Conservation (phyloP, 2,113 vertebrate species). For the Piaya cayana region DNA sequence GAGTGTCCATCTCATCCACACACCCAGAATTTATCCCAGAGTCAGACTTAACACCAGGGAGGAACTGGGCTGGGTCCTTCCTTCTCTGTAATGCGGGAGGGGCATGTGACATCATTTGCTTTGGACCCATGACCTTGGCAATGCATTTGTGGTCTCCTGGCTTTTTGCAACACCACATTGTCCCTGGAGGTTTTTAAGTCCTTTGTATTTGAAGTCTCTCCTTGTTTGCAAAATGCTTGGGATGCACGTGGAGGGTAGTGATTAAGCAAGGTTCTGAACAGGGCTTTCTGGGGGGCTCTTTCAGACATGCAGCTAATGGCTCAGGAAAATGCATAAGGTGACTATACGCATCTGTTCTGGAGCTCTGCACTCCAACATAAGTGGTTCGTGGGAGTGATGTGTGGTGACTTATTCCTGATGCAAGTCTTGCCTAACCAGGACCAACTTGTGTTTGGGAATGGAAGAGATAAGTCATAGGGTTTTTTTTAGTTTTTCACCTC, state of each 20-base stretch:
- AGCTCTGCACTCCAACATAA: background rate
- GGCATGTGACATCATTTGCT: constrained; percentile 7
- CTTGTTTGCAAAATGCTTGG: background rate
- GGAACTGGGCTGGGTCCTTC: constrained; percentile 56
- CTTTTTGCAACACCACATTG: background rate
- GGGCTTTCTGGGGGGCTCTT: background rate
- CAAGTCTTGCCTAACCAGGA: background rate
- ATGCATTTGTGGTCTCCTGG: background rate
- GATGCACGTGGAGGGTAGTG: background rate
- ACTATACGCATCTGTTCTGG: background rate
- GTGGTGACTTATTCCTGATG: constrained; percentile 1
- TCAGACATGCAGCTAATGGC: background rate
- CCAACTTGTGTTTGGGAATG: background rate
- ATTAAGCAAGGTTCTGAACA: background rate
- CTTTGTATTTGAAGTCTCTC: background rate
- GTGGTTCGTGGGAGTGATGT: background rate
- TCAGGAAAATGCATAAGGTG: background rate
- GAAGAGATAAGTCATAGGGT: background rate
- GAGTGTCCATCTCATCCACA: background rate
- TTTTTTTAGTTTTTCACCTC: background rate
- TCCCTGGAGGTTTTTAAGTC: background rate
- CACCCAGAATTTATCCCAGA: background rate
- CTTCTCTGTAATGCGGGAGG: constrained; percentile 1
- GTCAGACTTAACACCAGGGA: background rate
- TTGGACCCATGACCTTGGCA: background rate